Evolutionary conservation across 2,113 vertebrate species (phyloP), one percentile per base, ranked within the genome.

Genomic region (Thermophis baileyi): DNA sequence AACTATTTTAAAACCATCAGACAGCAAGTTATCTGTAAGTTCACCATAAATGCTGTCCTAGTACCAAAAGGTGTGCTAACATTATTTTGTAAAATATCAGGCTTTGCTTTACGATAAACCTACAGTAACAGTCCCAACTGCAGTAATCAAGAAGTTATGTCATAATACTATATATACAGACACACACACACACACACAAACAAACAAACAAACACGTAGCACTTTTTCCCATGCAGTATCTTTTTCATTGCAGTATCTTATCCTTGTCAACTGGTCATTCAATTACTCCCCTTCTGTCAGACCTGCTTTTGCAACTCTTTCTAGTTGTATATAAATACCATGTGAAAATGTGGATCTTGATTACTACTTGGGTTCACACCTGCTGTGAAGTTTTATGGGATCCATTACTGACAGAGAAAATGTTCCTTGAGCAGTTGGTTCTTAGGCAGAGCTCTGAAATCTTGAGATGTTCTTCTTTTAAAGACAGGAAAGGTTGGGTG

Each of bases 401-500:
- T 89, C 40, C n/a, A 74, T 89, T 51, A 85, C 88, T 92, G 44
- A 57, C 89, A 22, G 50, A 49, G 85, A 88, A 93, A 93, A 57
- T 46, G 53, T 57, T 94, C 1, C 0, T 85, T 91, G 90, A 90
- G 88, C 95, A 96, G 95, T 95, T 96, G 0, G 18, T 91, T 87
- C 94, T 88, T 35, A 85, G 74, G 91, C 46, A 89, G 91, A 92
- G 95, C 93, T 89, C 89, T 30, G 40, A 49, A 95, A 95, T 94
- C 95, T 97, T 96, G 95, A 96, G 95, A 0, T 54, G 92, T 95
- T 96, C 94, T 93, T 92, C 55, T 92, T 95, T 47, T 93, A 94
- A 92, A 94, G 89, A 18, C n/a, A 40, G 0, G 50, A 85, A 85
- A 87, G 20, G 3, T 85, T 93, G 93, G 93, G 93, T 92, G 92